These are phyloP conservation scores for Macquaria ambigua DNA, from an alignment of 2,113 vertebrate species.

Conservation along the genomic window DNA sequence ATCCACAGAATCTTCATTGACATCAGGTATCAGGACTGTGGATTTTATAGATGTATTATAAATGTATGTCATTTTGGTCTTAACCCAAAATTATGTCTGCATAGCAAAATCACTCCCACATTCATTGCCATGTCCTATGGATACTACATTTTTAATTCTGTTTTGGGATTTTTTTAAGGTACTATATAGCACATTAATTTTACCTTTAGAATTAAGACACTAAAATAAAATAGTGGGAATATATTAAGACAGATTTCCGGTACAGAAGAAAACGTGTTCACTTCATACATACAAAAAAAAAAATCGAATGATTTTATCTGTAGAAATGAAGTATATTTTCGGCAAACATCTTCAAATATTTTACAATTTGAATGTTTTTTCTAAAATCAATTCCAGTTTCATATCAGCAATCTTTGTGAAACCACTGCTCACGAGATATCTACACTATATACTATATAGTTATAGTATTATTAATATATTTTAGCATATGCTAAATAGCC, in stretches of 20 bases:
- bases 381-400: neutral
- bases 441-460: neutral
- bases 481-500: neutral
- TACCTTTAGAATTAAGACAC: neutral
- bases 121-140: neutral
- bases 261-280: neutral
- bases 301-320: neutral
- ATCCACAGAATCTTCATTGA: conserved; percentile 93
- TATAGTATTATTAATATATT: too few relatives aligned
- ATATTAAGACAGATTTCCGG: neutral
- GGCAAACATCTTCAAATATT: too few relatives aligned
- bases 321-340: neutral
- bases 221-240: neutral
- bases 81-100: neutral
- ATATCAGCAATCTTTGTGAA: neutral
- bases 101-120: neutral
- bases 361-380: neutral
- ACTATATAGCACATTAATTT: neutral
- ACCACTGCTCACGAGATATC: neutral
- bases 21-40: conserved; percentile 53
- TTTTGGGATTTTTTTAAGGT: neutral
- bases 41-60: neutral
- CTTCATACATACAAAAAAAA: too few relatives aligned
- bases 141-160: neutral
- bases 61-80: neutral